Evolutionary conservation across 2,797 vertebrate species (phyloP), one percentile per base, ranked within the genome.

Genomic region (Varecia variegata): DNA sequence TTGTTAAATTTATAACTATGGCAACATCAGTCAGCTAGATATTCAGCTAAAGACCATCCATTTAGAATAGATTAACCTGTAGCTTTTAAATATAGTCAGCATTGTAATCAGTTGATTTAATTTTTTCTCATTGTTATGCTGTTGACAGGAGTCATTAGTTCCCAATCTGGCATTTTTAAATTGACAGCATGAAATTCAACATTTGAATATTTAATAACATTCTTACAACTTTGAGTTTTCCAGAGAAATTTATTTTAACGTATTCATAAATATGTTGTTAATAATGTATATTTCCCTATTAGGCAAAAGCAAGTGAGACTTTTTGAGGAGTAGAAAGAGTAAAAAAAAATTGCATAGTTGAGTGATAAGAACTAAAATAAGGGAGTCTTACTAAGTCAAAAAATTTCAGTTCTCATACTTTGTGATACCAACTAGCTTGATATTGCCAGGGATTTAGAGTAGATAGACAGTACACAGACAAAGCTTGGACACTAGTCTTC

Each of bases 91-190:
- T 87, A 79, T 13, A 68, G 15, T 60, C n/a, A 82, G 30, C 30
- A 87, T 43, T 71, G 11, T 85, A 93, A 94, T 67, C 15, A 77
- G 74, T 68, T 92, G 43, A 79, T 76, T 20, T 5, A 1, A 76
- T 90, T 58, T 88, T 38, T 90, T 23, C 30, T 50, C 89, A 87
- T 67, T 95, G 38, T 90, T 86, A 25, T 13, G 45, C 17, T 71
- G n/a, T 93, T 97, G 84, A 68, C 65, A 90, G 47, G 76, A 71
- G 0, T 27, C 50, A 68, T 97, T 96, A 88, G 35, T 97, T 96
- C 71, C 86, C 40, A 90, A 21, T 76, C 74, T 81, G 27, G 56
- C 84, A 32, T 85, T 97, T 96, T 97, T 93, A 82, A 93, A 81
- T 67, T 93, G 56, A 54, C 32, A 80, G 56, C 45, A 90, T 35